phyloP scores from a whole-genome alignment of 2,888 invertebrate genomes.

The Anthophora plumipes region DNA sequence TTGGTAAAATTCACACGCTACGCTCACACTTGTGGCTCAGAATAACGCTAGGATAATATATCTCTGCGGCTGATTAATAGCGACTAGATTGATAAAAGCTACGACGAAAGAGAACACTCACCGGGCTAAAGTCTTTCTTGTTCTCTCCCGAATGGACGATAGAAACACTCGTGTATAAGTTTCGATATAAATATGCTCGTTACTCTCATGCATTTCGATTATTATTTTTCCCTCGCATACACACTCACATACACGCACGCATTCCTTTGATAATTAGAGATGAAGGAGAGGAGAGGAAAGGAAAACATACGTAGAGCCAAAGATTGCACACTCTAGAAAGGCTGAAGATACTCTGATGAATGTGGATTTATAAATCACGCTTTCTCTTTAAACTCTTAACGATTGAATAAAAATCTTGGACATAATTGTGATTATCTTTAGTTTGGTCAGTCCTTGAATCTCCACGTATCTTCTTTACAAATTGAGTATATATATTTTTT shows the following conservation, averaged over 20 bases:
- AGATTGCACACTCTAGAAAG: background rate
- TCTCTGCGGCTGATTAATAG: slow-evolving; percentile 73
- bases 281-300: background rate
- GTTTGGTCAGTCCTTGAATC: slow-evolving; percentile 8
- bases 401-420: slow-evolving; percentile 35
- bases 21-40: slow-evolving; percentile 66
- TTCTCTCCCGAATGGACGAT: slow-evolving; percentile 31
- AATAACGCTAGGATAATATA: slow-evolving; percentile 69
- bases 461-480: background rate
- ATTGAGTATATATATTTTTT: background rate
- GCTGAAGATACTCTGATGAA: slow-evolving; percentile 3
- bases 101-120: slow-evolving; percentile 56
- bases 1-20: slow-evolving; percentile 61
- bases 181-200: slow-evolving; percentile 31
- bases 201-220: background rate
- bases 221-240: slow-evolving; percentile 17
- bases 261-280: slow-evolving; percentile 11
- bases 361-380: slow-evolving; percentile 18
- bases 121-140: slow-evolving; percentile 25
- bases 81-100: slow-evolving; percentile 79
- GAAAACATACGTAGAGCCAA: background rate
- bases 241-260: background rate
- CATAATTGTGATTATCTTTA: slow-evolving; percentile 15
- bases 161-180: slow-evolving; percentile 55
- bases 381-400: slow-evolving; percentile 22